Evolutionary conservation across 1,140 invertebrate genomes (phyloP).

Genomic region (Psix sp.): DNA sequence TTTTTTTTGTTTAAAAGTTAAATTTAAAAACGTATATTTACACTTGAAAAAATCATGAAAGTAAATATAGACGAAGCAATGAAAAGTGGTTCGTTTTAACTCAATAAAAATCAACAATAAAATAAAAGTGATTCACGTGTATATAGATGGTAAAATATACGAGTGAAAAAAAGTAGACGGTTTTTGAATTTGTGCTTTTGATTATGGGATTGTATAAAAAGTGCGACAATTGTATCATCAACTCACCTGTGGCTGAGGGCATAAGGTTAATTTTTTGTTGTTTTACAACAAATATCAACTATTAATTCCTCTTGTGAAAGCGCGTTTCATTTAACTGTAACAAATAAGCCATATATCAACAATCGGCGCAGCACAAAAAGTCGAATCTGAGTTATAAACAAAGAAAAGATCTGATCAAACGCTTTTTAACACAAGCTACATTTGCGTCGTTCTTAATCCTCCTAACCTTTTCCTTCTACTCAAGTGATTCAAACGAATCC

Average conservation of each 20-base stretch:
- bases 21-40: too few species aligned
- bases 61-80: too few species aligned
- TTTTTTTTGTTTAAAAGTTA: too few species aligned
- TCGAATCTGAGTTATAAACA: too few species aligned
- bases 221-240: slow-evolving; percentile 1
- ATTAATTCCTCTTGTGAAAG: not conserved
- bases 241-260: slow-evolving; percentile 47
- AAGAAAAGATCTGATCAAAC: not conserved
- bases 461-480: not conserved
- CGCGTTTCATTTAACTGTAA: slow-evolving; percentile 5
- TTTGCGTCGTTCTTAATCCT: too few species aligned
- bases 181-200: too few species aligned
- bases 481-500: not conserved
- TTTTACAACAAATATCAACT: slow-evolving; percentile 6
- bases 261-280: slow-evolving; percentile 38
- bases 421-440: too few species aligned
- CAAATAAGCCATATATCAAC: not conserved
- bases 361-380: not conserved
- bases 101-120: too few species aligned
- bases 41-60: too few species aligned
- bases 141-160: not conserved
- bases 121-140: too few species aligned
- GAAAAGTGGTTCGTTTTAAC: too few species aligned
- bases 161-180: not conserved
- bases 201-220: too few species aligned